These are phyloP conservation scores for Neopipo cinnamomea DNA, from an alignment of 2,113 vertebrate species.

Conservation along the genomic window DNA sequence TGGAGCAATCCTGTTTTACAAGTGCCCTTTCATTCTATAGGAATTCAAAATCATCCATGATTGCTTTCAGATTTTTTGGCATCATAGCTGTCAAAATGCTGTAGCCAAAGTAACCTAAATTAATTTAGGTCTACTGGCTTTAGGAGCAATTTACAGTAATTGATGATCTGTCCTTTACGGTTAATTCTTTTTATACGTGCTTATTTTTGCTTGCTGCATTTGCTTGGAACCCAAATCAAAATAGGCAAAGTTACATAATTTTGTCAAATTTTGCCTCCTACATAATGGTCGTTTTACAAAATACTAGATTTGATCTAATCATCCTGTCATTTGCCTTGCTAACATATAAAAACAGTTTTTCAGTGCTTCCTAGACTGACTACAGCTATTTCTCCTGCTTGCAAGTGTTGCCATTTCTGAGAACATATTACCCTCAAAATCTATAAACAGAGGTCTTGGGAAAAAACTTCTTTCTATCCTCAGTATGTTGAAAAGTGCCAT, in stretches of 20 bases:
- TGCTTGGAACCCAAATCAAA: not conserved
- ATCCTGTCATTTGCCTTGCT: not conserved
- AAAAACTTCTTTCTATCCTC: not conserved
- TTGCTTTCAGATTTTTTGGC: conserved; percentile 4
- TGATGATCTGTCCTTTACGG: not conserved
- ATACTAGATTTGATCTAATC: not conserved
- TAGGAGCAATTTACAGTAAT: not conserved
- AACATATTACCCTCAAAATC: not conserved
- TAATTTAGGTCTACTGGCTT: conserved; percentile 2
- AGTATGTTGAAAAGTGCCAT: not conserved
- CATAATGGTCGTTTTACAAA: not conserved
- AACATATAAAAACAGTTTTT: not conserved
- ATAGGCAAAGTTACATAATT: not conserved
- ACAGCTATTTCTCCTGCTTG: not conserved
- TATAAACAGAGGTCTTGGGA: not conserved
- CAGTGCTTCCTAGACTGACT: not conserved
- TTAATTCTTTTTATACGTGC: not conserved
- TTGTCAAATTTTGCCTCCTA: not conserved
- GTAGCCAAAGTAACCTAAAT: conserved; percentile 5
- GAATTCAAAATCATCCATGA: not conserved
- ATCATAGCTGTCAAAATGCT: not conserved
- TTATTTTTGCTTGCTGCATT: not conserved
- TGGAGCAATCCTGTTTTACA: not conserved
- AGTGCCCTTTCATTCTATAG: not conserved
- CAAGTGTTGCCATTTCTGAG: not conserved